Base-by-base conservation (phyloP, 1,140 invertebrate species). In the Sipha flava region DNA sequence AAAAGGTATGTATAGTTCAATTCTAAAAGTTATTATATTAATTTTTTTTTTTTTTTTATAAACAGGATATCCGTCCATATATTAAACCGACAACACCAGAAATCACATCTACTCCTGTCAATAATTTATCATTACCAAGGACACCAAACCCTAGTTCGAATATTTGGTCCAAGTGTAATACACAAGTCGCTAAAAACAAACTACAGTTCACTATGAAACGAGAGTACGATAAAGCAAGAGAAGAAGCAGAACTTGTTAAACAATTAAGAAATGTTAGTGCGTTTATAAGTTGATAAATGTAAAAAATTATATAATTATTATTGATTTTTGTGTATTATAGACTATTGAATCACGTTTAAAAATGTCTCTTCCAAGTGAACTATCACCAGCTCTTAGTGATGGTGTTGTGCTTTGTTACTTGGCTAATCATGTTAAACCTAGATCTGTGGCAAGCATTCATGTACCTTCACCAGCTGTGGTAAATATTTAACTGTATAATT, bases 401-500 rank as follows among this genome's bases (percentile, higher is more conserved):
- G 96, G 95, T 43, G 95, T 98, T 34, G 94, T 97, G 73, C 87
- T 98, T 12, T 97, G 96, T 85, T 95, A 98, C 87, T 88, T 98
- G 80, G 95, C 95, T 43, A 97, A 97, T 85, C 92, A 95, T 85
- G 93, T 98, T 80, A 89, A 91, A 82, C 94, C 95, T 16, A 88
- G 94, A 82, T 91, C 95, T 62, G 95, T 98, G 47, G 92, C 93
- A 68, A 96, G 93, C 84, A 96, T 98, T 80, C 95, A 97, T 87
- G 95, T 98, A 83, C 95, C 95, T 82, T 97, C 95, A 81, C 92
- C 94, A 77, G 93, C 94, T 84, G 94, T 96, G 89, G 95, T 97
- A 86, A 91, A 91, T 88, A 83, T 80, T 64, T 62, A n/a, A n/a
- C n/a, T 64, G 14, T 3, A n/a, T 26, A 45, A 26, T 70, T 6